Conservation (phyloP, 2,113 vertebrate species). For the Phylloscopus trochiloides region DNA sequence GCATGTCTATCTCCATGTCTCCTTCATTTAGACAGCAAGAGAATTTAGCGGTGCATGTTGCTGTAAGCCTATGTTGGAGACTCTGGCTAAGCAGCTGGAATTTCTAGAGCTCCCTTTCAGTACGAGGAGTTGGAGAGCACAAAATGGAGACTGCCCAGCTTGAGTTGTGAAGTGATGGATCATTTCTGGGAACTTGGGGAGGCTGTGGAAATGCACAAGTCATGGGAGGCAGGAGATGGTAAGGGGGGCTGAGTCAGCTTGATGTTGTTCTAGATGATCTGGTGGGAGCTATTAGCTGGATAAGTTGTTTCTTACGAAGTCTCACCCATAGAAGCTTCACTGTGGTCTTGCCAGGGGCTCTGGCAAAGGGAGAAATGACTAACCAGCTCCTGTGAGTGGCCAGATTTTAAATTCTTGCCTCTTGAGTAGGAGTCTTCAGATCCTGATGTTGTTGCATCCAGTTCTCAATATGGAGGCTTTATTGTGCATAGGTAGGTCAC, state of each 20-base stretch:
- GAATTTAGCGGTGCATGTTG: neutral
- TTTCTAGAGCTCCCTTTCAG: neutral
- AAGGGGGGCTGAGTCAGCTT: neutral
- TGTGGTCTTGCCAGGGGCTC: neutral
- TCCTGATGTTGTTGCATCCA: neutral
- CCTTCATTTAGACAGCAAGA: neutral
- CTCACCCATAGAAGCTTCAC: neutral
- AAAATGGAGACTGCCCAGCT: neutral
- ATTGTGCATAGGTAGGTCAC: constrained; percentile 28
- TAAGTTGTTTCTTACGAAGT: neutral
- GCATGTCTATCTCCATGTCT: neutral
- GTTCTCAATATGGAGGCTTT: neutral
- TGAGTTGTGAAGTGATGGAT: neutral
- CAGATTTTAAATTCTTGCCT: neutral
- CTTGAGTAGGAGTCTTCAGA: constrained; percentile 27
- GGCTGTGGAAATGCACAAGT: neutral
- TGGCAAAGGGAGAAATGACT: neutral
- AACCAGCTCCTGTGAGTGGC: neutral
- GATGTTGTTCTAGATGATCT: neutral
- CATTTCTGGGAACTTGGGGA: neutral
- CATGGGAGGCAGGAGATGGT: neutral
- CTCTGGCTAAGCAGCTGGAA: neutral
- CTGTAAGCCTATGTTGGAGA: neutral
- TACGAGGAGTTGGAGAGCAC: neutral
- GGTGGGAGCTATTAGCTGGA: neutral